These are phyloP conservation scores for Ochropleura leucogaster DNA, from an alignment of 2,888 invertebrate genomes.

Conservation along the genomic window DNA sequence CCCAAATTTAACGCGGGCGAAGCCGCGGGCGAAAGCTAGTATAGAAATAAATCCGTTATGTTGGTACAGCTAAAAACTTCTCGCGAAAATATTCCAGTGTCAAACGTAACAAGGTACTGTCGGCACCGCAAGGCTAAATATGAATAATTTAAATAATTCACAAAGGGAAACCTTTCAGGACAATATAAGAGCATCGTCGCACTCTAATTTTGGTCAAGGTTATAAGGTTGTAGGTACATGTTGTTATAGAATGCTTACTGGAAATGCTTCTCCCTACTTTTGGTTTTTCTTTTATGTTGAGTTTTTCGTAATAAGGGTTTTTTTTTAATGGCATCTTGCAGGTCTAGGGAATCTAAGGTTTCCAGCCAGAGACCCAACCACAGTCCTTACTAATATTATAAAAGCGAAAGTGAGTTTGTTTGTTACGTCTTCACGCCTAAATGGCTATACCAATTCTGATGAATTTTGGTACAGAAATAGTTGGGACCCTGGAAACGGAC, in stretches of 20 bases:
- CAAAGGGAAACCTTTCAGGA: conserved; percentile 23
- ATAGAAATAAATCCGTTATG: background rate
- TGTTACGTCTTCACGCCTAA: no score
- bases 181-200: conserved; percentile 6
- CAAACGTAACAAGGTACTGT: conserved; percentile 53
- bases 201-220: conserved; percentile 7
- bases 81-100: conserved; percentile 25
- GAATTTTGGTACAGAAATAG: no score
- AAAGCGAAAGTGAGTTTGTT: no score
- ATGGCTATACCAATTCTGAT: no score
- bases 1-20: no score
- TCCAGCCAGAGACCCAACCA: no score
- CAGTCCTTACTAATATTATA: no score
- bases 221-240: background rate
- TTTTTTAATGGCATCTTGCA: background rate
- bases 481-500: no score
- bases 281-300: background rate
- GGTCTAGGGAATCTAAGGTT: no score
- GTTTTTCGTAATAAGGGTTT: background rate
- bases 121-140: conserved; percentile 19
- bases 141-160: conserved; percentile 36
- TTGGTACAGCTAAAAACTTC: conserved; percentile 30
- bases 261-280: no score
- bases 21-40: no score
- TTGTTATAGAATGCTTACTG: background rate